A percentile compares a stretch with the other conserved stretches of the same genome.
Evolutionary conservation across 1,140 invertebrate species (phyloP).

Genomic region (Bicyclus anynana): DNA sequence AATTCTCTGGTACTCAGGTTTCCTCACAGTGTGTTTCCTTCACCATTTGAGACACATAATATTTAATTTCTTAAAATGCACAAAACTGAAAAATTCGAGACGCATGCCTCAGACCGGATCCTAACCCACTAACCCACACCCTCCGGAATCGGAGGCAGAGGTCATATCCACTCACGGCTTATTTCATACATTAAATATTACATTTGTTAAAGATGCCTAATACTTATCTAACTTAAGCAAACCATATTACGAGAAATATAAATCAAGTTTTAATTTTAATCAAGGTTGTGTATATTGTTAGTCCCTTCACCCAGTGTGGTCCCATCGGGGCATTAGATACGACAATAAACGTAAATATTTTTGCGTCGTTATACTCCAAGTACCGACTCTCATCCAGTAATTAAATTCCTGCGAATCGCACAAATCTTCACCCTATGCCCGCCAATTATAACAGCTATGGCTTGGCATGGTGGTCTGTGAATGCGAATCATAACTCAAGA

Average conservation of each 20-base stretch:
- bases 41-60: too few relatives aligned
- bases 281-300: not conserved
- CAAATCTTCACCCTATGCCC: constrained; percentile 61
- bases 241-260: not conserved
- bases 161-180: too few relatives aligned
- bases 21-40: too few relatives aligned
- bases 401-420: constrained; percentile 70
- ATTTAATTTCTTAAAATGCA: too few relatives aligned
- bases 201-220: not conserved
- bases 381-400: constrained; percentile 53
- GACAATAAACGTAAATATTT: constrained; percentile 73
- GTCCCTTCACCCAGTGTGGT: constrained; percentile 35
- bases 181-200: too few relatives aligned
- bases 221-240: not conserved
- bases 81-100: too few relatives aligned
- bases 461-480: constrained; percentile 7
- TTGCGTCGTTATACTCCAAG: constrained; percentile 61
- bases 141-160: too few relatives aligned
- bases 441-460: constrained; percentile 6
- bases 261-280: not conserved
- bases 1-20: too few relatives aligned
- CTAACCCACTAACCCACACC: too few relatives aligned
- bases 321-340: constrained; percentile 51
- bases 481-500: constrained; percentile 19
- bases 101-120: too few relatives aligned